Evolutionary conservation across 2,113 vertebrate genomes (phyloP), one percentile per base, ranked within the genome.

Genomic region (Phalacrocorax aristotelis): DNA sequence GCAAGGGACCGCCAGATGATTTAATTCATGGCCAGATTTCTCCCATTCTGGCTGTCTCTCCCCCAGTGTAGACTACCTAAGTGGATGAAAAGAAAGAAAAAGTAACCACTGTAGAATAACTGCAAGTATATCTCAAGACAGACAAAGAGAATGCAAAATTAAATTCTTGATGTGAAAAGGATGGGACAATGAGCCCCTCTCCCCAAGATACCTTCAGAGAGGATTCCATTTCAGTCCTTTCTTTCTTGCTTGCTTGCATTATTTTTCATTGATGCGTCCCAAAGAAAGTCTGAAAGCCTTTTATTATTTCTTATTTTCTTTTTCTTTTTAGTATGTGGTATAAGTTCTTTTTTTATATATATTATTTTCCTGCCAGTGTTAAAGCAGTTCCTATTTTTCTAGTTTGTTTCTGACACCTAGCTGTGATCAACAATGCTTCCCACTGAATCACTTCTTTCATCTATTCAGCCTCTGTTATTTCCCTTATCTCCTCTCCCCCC

Each of bases 81-180:
- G 81, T 80, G 54, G 70, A 66, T 60, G 36, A 75, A 81, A 83
- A 92, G n/a, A 57, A 52, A 81, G 76, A 93, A 94, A 76, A 98
- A 87, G 84, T 96, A 97, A 92, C 76, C 38, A 60, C 55, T 20
- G 25, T 71, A 95, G 89, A 96, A 84, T 97, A 97, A 96, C 87
- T 90, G 77, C 84, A 97, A 96, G 83, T 92, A 26, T 95, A 95
- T 82, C 91, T 97, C 76, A 76, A 90, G 95, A 92, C 90, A 96
- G 97, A 98, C 97, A 98, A 98, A 98, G 89, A 90, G 95, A 97
- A 98, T 98, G 96, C 95, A 98, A 98, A 98, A 98, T 98, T 98
- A 98, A 98, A 97, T 97, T 98, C 80, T 97, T 96, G 84, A 94
- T 97, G 91, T 98, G 97, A 98, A 98, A 98, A 96, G 93, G 89